Base-by-base conservation (phyloP, 37 sponge, comb jelly and placozoan species). In the Lycopodina hypogea region DNA sequence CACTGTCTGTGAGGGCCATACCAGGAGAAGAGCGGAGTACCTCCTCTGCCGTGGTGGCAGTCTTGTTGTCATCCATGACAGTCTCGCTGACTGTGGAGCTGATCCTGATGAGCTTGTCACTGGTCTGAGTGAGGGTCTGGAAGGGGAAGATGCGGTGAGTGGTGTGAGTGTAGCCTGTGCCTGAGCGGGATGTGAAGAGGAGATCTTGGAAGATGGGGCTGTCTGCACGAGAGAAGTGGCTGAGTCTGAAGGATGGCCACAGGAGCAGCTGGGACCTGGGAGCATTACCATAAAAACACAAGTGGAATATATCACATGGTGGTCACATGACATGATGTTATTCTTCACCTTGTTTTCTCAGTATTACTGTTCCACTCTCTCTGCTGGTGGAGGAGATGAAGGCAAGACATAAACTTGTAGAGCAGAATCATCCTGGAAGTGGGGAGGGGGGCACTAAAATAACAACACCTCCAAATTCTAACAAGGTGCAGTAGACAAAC, bases 161-260 rank as follows among this genome's bases (percentile, higher is more conserved):
- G 53, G 52, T 48, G 77, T 84, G 85, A 23, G 85, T 38, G 57
- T 89, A 84, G 0, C 60, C 37, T 3, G 59, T 41, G 61, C 45
- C 24, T 29, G 89, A 57, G 66, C 79, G 85, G 32, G 76, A 30
- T 9, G 84, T 75, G 64, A 93, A 86, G 78, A 93, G 79, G 22
- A 93, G 76, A 18, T 36, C 55, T 48, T 30, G 56, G 29, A 93
- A 80, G 40, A 70, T 41, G 28, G 83, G 62, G 55, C 89, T 93
- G 71, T 75, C 36, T 8, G 24, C 17, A 24, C 81, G 51, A 21
- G 89, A 48, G 29, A 68, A 32, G 33, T 51, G 42, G n/a, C 86
- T 85, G 56, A 79, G 56, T 3, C 28, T 22, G 32, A 85, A 62
- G 51, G 18, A 21, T 0, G 93, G 93, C 80, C 86, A 79, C 55